A percentile compares a stretch with the other conserved stretches of the same genome.
These are phyloP conservation scores for Gymnothorax javanicus DNA, from an alignment of 2,797 vertebrate species.

Conservation along the genomic window DNA sequence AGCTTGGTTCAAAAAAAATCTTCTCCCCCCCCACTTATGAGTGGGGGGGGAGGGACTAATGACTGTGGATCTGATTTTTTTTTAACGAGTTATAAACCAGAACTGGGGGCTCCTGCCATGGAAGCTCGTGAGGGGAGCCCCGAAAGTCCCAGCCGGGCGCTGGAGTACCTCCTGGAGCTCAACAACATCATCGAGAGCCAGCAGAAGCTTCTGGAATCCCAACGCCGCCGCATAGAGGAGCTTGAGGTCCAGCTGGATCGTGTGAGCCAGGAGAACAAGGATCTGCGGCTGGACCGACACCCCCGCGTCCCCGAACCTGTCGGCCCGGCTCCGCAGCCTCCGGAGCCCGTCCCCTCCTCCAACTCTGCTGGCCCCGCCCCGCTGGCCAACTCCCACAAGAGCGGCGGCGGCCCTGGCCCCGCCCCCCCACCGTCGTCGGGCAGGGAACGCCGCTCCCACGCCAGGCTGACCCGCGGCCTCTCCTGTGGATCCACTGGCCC, in stretches of 20 bases:
- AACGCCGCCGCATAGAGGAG: slow-evolving; percentile 86
- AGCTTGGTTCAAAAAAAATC: slow-evolving; percentile 20
- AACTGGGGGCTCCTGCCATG: slow-evolving; percentile 51
- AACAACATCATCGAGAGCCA: slow-evolving; percentile 95
- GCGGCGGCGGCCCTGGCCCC: slow-evolving; percentile 35
- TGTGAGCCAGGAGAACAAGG: slow-evolving; percentile 88
- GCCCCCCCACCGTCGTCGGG: slow-evolving; percentile 64
- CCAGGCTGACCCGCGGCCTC: slow-evolving; percentile 75
- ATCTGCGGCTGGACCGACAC: slow-evolving; percentile 77
- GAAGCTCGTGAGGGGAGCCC: slow-evolving; percentile 67
- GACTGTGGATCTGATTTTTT: slow-evolving; percentile 17
- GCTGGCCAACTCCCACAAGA: slow-evolving; percentile 49
- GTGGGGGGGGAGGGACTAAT: slow-evolving; percentile 42
- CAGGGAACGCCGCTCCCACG: slow-evolving; percentile 71
- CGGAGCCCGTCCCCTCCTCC: slow-evolving; percentile 52
- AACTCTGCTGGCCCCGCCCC: slow-evolving; percentile 50
- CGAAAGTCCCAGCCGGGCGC: slow-evolving; percentile 87
- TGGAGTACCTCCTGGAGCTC: slow-evolving; percentile 91
- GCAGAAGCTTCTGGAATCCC: slow-evolving; percentile 89
- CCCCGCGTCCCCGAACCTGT: slow-evolving; percentile 57
- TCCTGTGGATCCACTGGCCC: slow-evolving; percentile 82
- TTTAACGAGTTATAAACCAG: slow-evolving; percentile 31
- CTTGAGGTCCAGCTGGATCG: slow-evolving; percentile 88
- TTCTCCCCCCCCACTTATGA: slow-evolving; percentile 33
- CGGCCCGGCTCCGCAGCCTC: slow-evolving; percentile 52